Evolutionary conservation across 2,888 invertebrate genomes (phyloP), one percentile per base, ranked within the genome.

Genomic region (Anorthoa munda): DNA sequence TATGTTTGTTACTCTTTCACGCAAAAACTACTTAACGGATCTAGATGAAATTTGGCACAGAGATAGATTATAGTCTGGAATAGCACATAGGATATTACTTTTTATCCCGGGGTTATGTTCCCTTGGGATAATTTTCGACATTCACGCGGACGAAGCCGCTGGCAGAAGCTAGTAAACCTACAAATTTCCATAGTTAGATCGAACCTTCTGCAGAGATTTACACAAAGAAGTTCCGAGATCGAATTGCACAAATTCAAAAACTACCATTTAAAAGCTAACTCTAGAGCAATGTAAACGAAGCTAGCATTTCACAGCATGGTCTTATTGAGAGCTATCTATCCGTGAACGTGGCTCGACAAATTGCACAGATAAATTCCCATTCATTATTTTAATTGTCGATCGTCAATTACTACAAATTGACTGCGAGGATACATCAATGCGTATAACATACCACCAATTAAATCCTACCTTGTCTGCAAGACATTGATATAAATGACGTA

Each of bases 311-410:
- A 72, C 56, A 64, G 45, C 21, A 67, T 45, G 55, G 71, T 65
- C 63, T 67, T 72, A 81, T 78, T 68, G 60, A 75, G 69, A 76
- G 31, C 73, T 59, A 83, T 67, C 45, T 76, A 82, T 67, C 75
- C 56, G 61, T 79, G 74, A 77, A 82, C 79, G 75, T 61, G 23
- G 48, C 58, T 63, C 72, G 75, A 80, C 74, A 81, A 79, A 88
- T 88, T 81, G 77, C 82, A 65, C 75, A 67, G 81, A 80, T 84
- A 84, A 86, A 88, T 86, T 82, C 79, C 77, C 78, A 79, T 86
- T 86, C 86, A 89, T 88, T 88, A 88, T 80, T 68, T 81, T 85
- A 84, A 88, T 88, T 74, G 85, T 66, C 66, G 78, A 75, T 77
- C 85, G 82, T 88, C 82, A 86, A 87, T 88, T 84, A 87, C 77